These are phyloP conservation scores for Hirtodrosophila histrioides DNA, from an alignment of 2,888 invertebrate genomes.

Conservation along the genomic window DNA sequence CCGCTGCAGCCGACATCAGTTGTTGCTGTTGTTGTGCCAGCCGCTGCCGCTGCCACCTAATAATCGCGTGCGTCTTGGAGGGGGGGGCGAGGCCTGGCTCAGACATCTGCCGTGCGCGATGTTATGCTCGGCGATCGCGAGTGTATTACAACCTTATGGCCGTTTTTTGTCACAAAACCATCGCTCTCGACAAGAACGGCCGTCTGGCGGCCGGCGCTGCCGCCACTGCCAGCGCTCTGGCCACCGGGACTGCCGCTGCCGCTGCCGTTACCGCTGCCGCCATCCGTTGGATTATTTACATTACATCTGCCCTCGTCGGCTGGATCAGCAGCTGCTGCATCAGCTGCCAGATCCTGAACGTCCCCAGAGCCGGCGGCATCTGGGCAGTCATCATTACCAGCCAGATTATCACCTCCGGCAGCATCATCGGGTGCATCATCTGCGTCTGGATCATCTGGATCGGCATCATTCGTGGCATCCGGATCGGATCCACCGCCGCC, in stretches of 20 bases:
- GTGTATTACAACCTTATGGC: conserved; percentile 95
- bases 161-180: conserved; percentile 93
- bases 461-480: conserved; percentile 83
- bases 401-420: conserved; percentile 1
- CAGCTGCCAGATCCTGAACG: conserved; percentile 77
- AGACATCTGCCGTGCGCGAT: conserved; percentile 93
- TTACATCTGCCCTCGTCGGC: conserved; percentile 44
- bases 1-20: conserved; percentile 26
- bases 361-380: conserved; percentile 23
- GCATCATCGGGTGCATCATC: conserved; percentile 83
- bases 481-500: conserved; percentile 84
- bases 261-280: conserved; percentile 42
- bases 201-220: conserved; percentile 87
- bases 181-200: conserved; percentile 94
- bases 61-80: conserved; percentile 86
- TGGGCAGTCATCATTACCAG: conserved; percentile 21
- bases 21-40: conserved; percentile 46
- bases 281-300: conserved; percentile 72
- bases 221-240: conserved; percentile 85
- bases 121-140: conserved; percentile 93
- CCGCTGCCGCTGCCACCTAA: conserved; percentile 58
- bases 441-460: conserved; percentile 65
- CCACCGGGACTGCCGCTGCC: conserved; percentile 82
- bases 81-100: conserved; percentile 91
- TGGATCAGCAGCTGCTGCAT: conserved; percentile 19